Conservation (phyloP, 2,797 vertebrate species). For the Telmatherina bonti region DNA sequence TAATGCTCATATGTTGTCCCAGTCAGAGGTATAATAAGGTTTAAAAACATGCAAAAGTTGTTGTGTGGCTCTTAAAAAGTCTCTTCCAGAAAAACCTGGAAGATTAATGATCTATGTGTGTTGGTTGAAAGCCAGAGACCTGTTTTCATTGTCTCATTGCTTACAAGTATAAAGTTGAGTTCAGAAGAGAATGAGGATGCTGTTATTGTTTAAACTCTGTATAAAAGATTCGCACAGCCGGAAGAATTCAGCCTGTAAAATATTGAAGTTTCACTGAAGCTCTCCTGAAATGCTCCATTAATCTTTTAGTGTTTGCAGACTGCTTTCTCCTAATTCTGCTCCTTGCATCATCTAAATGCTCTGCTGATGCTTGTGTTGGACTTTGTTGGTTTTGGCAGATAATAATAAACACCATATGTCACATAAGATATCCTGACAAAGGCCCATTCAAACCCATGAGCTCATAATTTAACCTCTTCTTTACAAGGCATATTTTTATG, state of each 20-base stretch:
- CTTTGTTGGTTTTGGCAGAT: constrained; percentile 51
- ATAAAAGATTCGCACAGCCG: constrained; percentile 8
- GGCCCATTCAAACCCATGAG: constrained; percentile 11
- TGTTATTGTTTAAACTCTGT: constrained; percentile 22
- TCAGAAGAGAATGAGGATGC: constrained; percentile 32
- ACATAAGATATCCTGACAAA: constrained; percentile 8
- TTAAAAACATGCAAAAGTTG: constrained; percentile 33
- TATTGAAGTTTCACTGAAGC: constrained; percentile 53
- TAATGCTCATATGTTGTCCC: constrained; percentile 29
- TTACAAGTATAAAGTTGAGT: constrained; percentile 39
- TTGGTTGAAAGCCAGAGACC: constrained; percentile 51
- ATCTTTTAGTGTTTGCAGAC: constrained; percentile 56
- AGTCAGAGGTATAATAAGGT: constrained; percentile 33
- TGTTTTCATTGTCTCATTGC: constrained; percentile 60
- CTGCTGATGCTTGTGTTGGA: constrained; percentile 50
- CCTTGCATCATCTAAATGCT: constrained; percentile 27
- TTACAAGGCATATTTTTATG: too few relatives aligned
- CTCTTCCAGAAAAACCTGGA: constrained; percentile 27
- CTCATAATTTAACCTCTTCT: background rate
- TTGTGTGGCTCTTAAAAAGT: constrained; percentile 24
- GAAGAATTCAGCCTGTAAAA: constrained; percentile 52
- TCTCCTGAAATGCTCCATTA: constrained; percentile 49
- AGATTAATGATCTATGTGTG: constrained; percentile 55
- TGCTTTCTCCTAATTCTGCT: constrained; percentile 17
- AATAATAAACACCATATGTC: constrained; percentile 21